These are phyloP conservation scores for Coelogynopora nodosa DNA, from an alignment of 2,888 invertebrate genomes.

Conservation along the genomic window DNA sequence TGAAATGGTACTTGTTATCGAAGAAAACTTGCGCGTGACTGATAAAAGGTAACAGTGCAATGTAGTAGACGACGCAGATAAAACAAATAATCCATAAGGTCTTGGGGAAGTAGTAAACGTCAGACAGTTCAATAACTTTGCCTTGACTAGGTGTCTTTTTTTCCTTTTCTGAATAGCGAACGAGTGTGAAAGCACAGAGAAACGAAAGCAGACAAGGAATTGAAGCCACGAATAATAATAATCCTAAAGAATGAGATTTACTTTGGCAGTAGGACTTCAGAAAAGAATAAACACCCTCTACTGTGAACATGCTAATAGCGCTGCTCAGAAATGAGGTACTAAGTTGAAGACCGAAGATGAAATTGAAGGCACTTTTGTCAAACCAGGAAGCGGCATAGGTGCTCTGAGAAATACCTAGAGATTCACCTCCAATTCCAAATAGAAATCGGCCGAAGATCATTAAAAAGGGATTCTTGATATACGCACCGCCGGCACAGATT, in stretches of 20 bases:
- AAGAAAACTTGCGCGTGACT: conserved; percentile 74
- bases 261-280: conserved; percentile 61
- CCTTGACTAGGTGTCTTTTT: conserved; percentile 71
- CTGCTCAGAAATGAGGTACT: conserved; percentile 87
- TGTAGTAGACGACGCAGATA: conserved; percentile 88
- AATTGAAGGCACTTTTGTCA: conserved; percentile 90
- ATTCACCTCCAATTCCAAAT: conserved; percentile 94
- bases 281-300: conserved; percentile 81
- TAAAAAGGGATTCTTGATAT: conserved; percentile 74
- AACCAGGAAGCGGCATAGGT: conserved; percentile 96
- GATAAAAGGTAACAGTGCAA: conserved; percentile 91
- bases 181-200: conserved; percentile 74
- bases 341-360: conserved; percentile 92
- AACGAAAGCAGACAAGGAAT: conserved; percentile 80
- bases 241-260: conserved; percentile 57
- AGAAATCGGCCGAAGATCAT: conserved; percentile 88
- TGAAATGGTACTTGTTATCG: conserved; percentile 41
- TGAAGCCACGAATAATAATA: conserved; percentile 67
- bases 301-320: conserved; percentile 85
- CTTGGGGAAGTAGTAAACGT: conserved; percentile 74
- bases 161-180: conserved; percentile 79
- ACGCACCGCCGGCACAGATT: conserved; percentile 79
- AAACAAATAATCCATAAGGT: conserved; percentile 86
- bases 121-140: conserved; percentile 69
- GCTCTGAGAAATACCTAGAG: conserved; percentile 90